A percentile compares a stretch with the other conserved stretches of the same genome.
phyloP scores from a whole-genome alignment of 2,888 invertebrate genomes.

The Drosophila multiciliata region DNA sequence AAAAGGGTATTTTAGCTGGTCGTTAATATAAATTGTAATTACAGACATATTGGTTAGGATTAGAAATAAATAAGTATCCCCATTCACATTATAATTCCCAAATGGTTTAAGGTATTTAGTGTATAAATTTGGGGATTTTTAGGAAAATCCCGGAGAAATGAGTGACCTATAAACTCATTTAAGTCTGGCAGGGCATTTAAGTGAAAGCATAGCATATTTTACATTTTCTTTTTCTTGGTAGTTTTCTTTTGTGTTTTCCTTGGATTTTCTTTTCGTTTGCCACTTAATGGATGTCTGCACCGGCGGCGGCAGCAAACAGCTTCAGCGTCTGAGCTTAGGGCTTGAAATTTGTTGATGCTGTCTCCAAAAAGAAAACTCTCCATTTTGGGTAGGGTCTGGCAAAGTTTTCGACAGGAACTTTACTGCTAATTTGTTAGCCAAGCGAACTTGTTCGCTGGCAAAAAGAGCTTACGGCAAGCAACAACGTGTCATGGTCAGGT shows the following conservation, averaged over 20 bases:
- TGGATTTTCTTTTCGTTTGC: slow-evolving; percentile 13
- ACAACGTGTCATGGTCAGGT: slow-evolving; percentile 40
- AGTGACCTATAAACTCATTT: slow-evolving; percentile 15
- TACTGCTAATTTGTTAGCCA: slow-evolving; percentile 53
- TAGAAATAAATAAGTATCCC: neutral
- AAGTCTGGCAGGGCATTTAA: slow-evolving; percentile 28
- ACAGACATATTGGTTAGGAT: neutral
- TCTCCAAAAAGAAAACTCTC: slow-evolving; percentile 33
- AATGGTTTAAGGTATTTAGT: neutral
- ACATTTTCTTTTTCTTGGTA: slow-evolving; percentile 9
- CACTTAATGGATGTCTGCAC: slow-evolving; percentile 64
- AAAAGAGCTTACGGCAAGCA: slow-evolving; percentile 21
- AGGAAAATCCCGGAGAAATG: neutral
- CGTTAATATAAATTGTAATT: neutral
- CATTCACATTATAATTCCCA: neutral
- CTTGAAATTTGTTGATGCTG: slow-evolving; percentile 35
- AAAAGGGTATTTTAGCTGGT: neutral
- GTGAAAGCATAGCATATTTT: neutral
- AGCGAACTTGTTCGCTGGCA: slow-evolving; percentile 12
- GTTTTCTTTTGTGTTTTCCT: slow-evolving; percentile 14
- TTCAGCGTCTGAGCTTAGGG: slow-evolving; percentile 20
- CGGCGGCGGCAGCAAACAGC: slow-evolving; percentile 29
- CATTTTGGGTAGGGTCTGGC: neutral
- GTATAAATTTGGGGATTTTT: slow-evolving; percentile 15
- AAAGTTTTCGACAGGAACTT: slow-evolving; percentile 53